phyloP scores from a whole-genome alignment of 2,888 invertebrate species.

The Mythimna loreyi region DNA sequence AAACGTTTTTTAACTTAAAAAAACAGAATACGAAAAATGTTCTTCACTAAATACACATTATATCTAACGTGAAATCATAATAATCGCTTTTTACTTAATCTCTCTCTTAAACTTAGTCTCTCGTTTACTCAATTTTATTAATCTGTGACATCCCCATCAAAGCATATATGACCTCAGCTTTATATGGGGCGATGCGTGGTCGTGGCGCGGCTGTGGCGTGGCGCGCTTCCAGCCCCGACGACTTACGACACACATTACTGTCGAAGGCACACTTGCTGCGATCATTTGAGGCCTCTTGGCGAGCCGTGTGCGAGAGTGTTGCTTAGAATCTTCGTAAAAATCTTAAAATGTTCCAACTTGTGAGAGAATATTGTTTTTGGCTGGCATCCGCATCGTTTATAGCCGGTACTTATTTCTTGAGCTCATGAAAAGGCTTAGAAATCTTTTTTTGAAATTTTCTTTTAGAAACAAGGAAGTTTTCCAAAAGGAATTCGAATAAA shows the following conservation, averaged over 20 bases:
- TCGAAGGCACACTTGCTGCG: slow-evolving; percentile 54
- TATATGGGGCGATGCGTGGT: slow-evolving; percentile 14
- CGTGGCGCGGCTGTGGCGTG: slow-evolving; percentile 32
- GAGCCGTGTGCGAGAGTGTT: slow-evolving; percentile 6
- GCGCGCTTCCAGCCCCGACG: slow-evolving; percentile 50
- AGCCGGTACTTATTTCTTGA: no score
- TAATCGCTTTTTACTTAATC: no score
- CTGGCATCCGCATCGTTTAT: slow-evolving; percentile 3
- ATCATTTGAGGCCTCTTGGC: slow-evolving; percentile 38
- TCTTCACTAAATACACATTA: no score
- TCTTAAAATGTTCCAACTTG: slow-evolving; percentile 16
- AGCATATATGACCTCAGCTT: background rate
- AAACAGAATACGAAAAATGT: no score
- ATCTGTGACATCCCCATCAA: slow-evolving; percentile 5
- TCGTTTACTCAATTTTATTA: background rate
- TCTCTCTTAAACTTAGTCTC: background rate
- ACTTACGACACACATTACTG: slow-evolving; percentile 57
- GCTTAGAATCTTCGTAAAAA: slow-evolving; percentile 37
- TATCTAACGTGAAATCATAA: no score
- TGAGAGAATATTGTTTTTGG: slow-evolving; percentile 43
- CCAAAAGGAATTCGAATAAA: no score
- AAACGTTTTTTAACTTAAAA: no score
- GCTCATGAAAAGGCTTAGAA: background rate
- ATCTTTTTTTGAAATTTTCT: background rate
- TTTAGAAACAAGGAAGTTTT: no score